Base-by-base conservation (phyloP, 2,797 vertebrate genomes). In the Ispidina picta region DNA sequence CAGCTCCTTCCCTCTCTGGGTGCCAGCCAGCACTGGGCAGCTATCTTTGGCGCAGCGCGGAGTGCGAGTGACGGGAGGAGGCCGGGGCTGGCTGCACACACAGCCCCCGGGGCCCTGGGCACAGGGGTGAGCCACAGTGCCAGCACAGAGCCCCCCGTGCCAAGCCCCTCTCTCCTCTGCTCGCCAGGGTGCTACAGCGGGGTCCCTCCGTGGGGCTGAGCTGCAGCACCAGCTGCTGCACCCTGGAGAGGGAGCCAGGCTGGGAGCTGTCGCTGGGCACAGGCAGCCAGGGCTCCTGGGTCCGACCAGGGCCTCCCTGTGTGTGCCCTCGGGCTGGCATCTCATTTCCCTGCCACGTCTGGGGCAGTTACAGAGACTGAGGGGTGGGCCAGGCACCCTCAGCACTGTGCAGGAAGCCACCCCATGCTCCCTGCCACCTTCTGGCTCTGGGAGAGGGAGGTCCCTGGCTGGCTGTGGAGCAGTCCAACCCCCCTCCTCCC, bases 1-100 rank as follows among this genome's bases (percentile, higher is more conserved):
- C 74, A 76, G 74, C 83, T 93, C 91, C 86, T 82, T 82, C 83
- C 85, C 29, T 1, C 80, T 39, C 83, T 79, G 93, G 46, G 85
- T 87, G 56, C 46, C 33, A 23, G 93, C 94, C 89, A 91, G 15
- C 56, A 10, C 15, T 37, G 51, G 49, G 59, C 93, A 59, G 85
- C 85, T 94, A 19, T 94, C 87, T 76, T 70, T 41, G 89, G 89
- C 15, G 0, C 60, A 19, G 77, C 5, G 3, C 3, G 39, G 55
- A 29, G 54, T 35, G 65, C 2, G 16, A 73, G 66, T 33, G 89
- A 84, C 0, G 1, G 89, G 46, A 79, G 86, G 59, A 74, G 69
- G n/a, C 63, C 2, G 0, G 15, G 69, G n/a, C 63, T 2, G 0
- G 15, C 49, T 12, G 5, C 65, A 25, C 5, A 8, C 82, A 21